Evolutionary conservation across 2,797 vertebrate species (phyloP), one percentile per base, ranked within the genome.

Genomic region (Peromyscus melanophrys): DNA sequence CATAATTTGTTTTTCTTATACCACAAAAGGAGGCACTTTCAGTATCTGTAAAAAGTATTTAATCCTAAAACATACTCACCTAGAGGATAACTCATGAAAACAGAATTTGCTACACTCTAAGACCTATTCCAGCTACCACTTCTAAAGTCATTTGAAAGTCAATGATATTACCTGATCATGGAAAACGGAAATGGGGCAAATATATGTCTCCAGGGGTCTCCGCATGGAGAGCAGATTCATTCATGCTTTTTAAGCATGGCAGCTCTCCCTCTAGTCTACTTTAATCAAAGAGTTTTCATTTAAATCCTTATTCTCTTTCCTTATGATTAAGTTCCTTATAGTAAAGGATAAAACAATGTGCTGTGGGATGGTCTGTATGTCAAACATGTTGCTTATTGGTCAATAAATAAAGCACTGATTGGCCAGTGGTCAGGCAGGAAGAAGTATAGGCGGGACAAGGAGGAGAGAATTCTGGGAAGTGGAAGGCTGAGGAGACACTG

Each of bases 11-110:
- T 98, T 97, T 25, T 85, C 97, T 95, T 97, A 97, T 96, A 98
- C 98, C 98, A 98, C 98, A 98, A 99, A 99, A 98, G 98, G 98
- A 99, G 98, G 98, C 98, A 99, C 98, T 99, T 99, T 98, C 98
- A 99, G 98, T 99, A 98, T 99, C 98, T 98, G 98, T 98, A 98
- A 95, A 98, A 98, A 98, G 97, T 98, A 98, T 99, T 98, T 98
- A 98, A 98, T 98, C 97, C 95, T 98, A 98, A 98, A 97, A 95
- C 96, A 98, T 98, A 98, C 97, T 97, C 89, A 94, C 96, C 96
- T 98, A 98, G 97, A 98, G 97, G 97, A 96, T 97, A 98, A 97
- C 97, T 98, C 98, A 97, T 97, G 97, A 98, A 98, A 98, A 98
- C 98, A 95, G 95, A 98, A 98, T 98, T 98, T 97, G 90, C 97